Evolutionary conservation across 2,113 vertebrate genomes (phyloP).

Genomic region (Accipiter cooperii): DNA sequence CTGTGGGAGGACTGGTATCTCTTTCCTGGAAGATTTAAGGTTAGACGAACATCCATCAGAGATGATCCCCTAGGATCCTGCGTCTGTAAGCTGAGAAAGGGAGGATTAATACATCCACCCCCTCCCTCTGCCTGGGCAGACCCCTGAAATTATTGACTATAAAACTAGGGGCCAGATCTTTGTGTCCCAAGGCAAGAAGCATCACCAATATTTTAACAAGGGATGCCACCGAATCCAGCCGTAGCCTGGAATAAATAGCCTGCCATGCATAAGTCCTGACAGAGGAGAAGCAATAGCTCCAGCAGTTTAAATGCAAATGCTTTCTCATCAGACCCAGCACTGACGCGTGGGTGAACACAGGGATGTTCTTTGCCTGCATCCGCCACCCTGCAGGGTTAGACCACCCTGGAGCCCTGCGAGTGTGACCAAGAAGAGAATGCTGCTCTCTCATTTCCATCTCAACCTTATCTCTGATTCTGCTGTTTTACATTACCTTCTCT

Average conservation of each 20-base stretch:
- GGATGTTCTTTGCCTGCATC: neutral
- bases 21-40: neutral
- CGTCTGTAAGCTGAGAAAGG: neutral
- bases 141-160: neutral
- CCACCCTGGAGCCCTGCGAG: neutral
- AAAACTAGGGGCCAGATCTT: neutral
- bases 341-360: neutral
- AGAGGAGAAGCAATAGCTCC: neutral
- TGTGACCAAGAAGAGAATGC: neutral
- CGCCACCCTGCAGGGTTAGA: neutral
- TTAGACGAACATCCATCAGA: neutral
- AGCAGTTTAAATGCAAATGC: neutral
- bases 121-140: neutral
- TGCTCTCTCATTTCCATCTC: neutral
- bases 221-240: neutral
- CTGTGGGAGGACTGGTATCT: neutral
- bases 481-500: neutral
- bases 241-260: neutral
- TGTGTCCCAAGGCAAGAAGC: neutral
- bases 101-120: neutral
- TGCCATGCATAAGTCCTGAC: fast-evolving
- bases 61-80: neutral
- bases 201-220: neutral
- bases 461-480: neutral
- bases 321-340: neutral